A percentile compares a stretch with the other conserved stretches of the same genome.
Conservation (phyloP, 2,113 vertebrate species). For the Macquaria ambigua region DNA sequence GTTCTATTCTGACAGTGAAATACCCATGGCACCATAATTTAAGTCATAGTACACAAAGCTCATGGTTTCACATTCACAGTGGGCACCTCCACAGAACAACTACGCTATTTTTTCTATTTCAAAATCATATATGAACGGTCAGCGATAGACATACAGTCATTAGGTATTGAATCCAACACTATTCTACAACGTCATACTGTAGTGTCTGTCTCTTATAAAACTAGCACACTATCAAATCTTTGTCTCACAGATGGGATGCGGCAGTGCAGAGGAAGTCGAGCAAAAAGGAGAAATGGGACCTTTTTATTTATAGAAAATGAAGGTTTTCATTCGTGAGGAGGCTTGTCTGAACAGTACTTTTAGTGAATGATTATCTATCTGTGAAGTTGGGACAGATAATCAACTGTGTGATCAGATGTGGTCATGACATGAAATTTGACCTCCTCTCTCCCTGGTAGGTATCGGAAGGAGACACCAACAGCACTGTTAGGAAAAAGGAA, state of each 20-base stretch:
- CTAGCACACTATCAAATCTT: not conserved
- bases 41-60: not conserved
- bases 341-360: not conserved
- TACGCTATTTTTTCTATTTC: not conserved
- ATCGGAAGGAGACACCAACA: too few species aligned
- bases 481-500: not conserved
- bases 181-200: not conserved
- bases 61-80: not conserved
- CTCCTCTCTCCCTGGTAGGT: not conserved
- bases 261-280: constrained; percentile 17
- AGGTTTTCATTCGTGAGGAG: not conserved
- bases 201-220: not conserved
- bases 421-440: not conserved
- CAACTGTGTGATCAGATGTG: not conserved
- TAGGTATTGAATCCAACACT: not conserved
- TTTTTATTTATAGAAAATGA: constrained; percentile 9
- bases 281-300: constrained; percentile 32
- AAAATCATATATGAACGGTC: not conserved
- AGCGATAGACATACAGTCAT: not conserved
- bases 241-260: not conserved
- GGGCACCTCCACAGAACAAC: not conserved
- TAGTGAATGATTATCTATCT: not conserved
- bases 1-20: not conserved
- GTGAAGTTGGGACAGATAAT: not conserved
- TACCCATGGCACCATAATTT: not conserved